phyloP scores from a whole-genome alignment of 2,888 invertebrate genomes.

The Pristionchus maxplancki region DNA sequence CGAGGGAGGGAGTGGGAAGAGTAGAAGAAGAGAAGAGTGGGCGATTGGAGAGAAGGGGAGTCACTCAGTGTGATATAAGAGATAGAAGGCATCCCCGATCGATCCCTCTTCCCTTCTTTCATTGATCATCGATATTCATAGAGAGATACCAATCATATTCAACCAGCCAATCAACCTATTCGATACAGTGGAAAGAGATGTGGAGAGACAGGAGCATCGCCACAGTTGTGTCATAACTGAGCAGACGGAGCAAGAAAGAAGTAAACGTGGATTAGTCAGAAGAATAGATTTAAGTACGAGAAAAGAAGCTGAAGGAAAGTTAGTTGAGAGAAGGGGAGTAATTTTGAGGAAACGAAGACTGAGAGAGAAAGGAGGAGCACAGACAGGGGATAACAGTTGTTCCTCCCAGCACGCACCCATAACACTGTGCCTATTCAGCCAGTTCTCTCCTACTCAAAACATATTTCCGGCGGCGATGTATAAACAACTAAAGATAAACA shows the following conservation, averaged over 20 bases:
- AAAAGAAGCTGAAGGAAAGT: constrained; percentile 5
- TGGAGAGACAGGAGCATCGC: not conserved
- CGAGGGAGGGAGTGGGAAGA: constrained; percentile 12
- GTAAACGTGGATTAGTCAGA: not conserved
- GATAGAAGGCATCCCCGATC: constrained; percentile 31
- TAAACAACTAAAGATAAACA: not conserved
- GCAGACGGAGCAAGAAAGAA: not conserved
- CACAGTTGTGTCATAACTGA: not conserved
- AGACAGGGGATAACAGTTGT: constrained; percentile 35
- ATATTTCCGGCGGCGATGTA: not conserved
- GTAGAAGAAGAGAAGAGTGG: constrained; percentile 40
- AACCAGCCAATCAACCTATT: not conserved
- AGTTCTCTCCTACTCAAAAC: constrained; percentile 4
- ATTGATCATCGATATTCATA: not conserved
- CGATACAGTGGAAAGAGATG: constrained; percentile 16
- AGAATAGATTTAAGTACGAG: not conserved
- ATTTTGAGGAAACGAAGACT: constrained; percentile 38
- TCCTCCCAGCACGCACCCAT: constrained; percentile 6
- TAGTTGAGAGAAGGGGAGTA: constrained; percentile 21
- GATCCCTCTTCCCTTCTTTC: not conserved
- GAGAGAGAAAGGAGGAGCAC: constrained; percentile 41
- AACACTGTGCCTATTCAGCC: constrained; percentile 18
- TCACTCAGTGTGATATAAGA: constrained; percentile 50
- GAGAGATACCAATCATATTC: not conserved
- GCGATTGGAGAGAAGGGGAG: constrained; percentile 13